phyloP scores from a whole-genome alignment of 1,140 invertebrate species.

The Drosophila bocki region DNA sequence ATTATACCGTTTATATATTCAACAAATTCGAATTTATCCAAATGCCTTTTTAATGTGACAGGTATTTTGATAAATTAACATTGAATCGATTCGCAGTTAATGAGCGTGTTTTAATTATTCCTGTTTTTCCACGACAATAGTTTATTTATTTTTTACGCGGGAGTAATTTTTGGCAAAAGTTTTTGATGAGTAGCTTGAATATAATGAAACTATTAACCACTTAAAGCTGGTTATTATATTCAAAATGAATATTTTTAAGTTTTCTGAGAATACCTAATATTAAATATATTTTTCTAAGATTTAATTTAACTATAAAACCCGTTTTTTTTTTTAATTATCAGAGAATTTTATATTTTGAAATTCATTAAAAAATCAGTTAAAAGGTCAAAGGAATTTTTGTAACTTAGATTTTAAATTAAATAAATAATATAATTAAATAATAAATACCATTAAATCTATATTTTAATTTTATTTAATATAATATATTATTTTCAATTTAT shows the following conservation, averaged over 20 bases:
- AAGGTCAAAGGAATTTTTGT: too few species aligned
- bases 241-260: too few species aligned
- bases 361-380: neutral
- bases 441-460: too few species aligned
- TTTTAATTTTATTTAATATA: neutral
- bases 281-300: neutral
- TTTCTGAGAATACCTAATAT: too few species aligned
- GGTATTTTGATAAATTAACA: constrained; percentile 49
- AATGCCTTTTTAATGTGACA: constrained; percentile 44
- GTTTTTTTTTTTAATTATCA: neutral
- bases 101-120: constrained; percentile 15
- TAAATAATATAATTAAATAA: too few species aligned
- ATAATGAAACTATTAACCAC: neutral
- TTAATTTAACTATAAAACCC: too few species aligned
- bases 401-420: too few species aligned
- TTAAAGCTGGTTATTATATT: neutral
- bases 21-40: constrained; percentile 45
- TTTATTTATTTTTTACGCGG: neutral
- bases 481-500: neutral
- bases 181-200: neutral
- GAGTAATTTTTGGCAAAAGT: neutral
- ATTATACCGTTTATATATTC: constrained; percentile 27
- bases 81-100: constrained; percentile 5
- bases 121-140: constrained; percentile 1
- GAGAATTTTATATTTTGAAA: neutral